Base-by-base conservation (phyloP, 2,888 invertebrate genomes). In the Autographa gamma region DNA sequence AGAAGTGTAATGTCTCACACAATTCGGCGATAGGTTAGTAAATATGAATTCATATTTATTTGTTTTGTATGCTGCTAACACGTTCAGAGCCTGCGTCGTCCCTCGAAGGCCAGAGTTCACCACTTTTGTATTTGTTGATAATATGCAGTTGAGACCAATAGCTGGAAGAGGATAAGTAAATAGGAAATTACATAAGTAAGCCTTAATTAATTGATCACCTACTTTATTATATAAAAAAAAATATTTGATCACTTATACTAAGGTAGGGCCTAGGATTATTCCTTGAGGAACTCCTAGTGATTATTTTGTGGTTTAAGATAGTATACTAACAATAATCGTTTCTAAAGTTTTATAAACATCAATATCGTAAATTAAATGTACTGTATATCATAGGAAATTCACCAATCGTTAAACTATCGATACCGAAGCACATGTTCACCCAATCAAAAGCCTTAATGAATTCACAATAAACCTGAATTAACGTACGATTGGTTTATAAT, bases 11-110 rank as follows among this genome's bases (percentile, higher is more conserved):
- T 99, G 98, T 70, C 98, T 93, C 60, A 97, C 97, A 86, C 98
- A 98, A 81, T 98, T 97, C 0, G 98, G 97, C 16, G 98, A 97
- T 32, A 99, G 95, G 94, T 99, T 99, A 0, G 99, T 99, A 91
- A 99, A 99, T 79, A 99, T 97, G 91, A 99, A 99, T 92, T 99
- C 99, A 90, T 99, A 99, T 86, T 98, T 96, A 25, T 98, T 98
- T 71, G 97, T 97, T 82, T 97, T 97, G 77, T 97, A 98, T 32
- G 97, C 97, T 0, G 99, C 98, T 77, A 99, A 94, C 52, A 99
- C 96, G 90, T 98, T 98, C 16, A 99, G 94, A 0, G 99, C 98
- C 91, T 96, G 96, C 0, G 98, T 98, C 38, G 97, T 97, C 2
- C 98, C 99, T 72, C 98, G 96, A 3, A 98, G 96, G 92, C 98